Base-by-base conservation (phyloP, 2,888 invertebrate species). In the Chesias legatella region DNA sequence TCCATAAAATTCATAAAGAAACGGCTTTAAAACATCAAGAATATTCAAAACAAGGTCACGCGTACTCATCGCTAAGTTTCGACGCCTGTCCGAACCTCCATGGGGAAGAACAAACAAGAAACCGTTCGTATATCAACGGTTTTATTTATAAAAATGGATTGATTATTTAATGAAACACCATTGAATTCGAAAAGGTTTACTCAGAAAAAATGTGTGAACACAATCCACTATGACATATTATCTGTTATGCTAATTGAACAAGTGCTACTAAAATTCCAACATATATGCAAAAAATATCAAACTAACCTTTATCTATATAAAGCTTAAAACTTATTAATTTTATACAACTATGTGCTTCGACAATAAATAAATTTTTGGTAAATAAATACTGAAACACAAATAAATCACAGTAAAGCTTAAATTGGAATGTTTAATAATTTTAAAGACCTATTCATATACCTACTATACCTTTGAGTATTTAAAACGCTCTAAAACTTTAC, bases 131-230 rank as follows among this genome's bases (percentile, higher is more conserved):
- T n/a, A n/a, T n/a, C n/a, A n/a, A n/a, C n/a, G n/a, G n/a, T n/a
- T n/a, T n/a, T n/a, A n/a, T n/a, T n/a, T n/a, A n/a, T n/a, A n/a
- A n/a, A n/a, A n/a, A n/a, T n/a, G n/a, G n/a, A n/a, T n/a, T n/a
- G n/a, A n/a, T n/a, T n/a, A n/a, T 6, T 7, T 39, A 52, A 49
- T 43, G 24, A 47, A 52, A 49, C 44, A 8, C 37, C 23, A 43
- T 27, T 40, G 33, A 40, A 37, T 28, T 34, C 35, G 35, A 34
- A 33, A 33, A 49, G n/a, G 40, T 50, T 45, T 53, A 53, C 48
- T 53, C 27, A 40, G 22, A n/a, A n/a, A 36, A 44, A 39, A 34
- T 27, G 20, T 32, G 24, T 13, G 32, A 35, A 28, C 29, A 33
- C 22, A 22, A 29, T 33, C 20, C n/a, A 29, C 10, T 20, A 20